Evolutionary conservation across 2,888 invertebrate species (phyloP).

Genomic region (Lapara coniferarum): DNA sequence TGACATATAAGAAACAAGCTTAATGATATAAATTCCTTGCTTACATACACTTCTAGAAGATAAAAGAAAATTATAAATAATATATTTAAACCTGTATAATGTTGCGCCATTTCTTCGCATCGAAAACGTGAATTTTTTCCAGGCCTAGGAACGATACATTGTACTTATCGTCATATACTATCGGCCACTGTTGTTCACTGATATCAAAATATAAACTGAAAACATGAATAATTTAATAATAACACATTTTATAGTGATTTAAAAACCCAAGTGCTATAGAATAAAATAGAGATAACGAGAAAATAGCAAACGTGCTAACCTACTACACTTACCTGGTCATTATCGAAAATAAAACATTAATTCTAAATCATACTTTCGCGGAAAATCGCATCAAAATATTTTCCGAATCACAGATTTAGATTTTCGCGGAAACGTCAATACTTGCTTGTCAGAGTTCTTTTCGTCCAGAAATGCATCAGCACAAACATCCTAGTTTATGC

Average conservation of each 20-base stretch:
- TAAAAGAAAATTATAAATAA: not conserved
- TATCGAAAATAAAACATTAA: constrained; percentile 24
- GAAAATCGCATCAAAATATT: not conserved
- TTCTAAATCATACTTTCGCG: constrained; percentile 26
- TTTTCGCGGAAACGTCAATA: constrained; percentile 48
- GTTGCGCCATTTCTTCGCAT: constrained; percentile 93
- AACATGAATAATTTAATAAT: constrained; percentile 31
- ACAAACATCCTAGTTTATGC: too few species aligned
- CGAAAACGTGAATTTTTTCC: constrained; percentile 94
- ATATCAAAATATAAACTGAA: constrained; percentile 82
- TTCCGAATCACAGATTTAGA: constrained; percentile 38
- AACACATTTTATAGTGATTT: constrained; percentile 9
- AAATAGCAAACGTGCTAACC: not conserved
- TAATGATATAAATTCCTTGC: too few species aligned
- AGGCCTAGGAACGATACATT: constrained; percentile 92
- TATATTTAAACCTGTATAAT: constrained; percentile 84
- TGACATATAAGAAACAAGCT: not conserved
- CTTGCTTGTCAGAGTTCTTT: constrained; percentile 24
- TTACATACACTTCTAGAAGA: not conserved
- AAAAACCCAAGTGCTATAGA: not conserved
- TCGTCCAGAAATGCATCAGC: constrained; percentile 27
- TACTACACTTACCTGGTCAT: constrained; percentile 50
- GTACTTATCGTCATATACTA: constrained; percentile 90
- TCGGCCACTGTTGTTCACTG: constrained; percentile 86
- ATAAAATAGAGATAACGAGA: constrained; percentile 1